Base-by-base conservation (phyloP, 1,140 invertebrate genomes). In the Drosophila kepulauana region DNA sequence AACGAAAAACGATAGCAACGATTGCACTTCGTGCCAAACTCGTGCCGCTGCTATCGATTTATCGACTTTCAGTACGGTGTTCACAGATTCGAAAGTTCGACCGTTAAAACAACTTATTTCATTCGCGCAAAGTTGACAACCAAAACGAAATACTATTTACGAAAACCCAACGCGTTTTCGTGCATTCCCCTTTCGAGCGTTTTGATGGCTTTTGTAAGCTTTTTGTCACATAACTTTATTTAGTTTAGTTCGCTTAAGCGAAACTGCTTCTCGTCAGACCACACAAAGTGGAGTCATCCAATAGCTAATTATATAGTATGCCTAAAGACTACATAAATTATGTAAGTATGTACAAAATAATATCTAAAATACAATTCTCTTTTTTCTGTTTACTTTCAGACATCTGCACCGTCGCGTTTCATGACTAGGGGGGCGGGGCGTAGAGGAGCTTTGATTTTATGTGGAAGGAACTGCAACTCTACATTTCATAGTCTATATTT, bases 271-370 rank as follows among this genome's bases (percentile, higher is more conserved):
- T 49, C 62, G 59, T 73, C 71, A 41, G 41, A 45, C 69, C 80
- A 82, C 80, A 82, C 81, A 77, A 77, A 48, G 81, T 84, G 80
- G 65, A 64, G 81, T 80, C 66, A 68, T 66, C 48, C 71, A 63
- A 52, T 76, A 72, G 41, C 82, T 59, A 82, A 73, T 78, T 30
- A 56, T 77, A 38, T 57, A 57, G n/a, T 62, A 28, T 56, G 43
- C 59, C 67, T 71, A 75, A 59, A 30, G 38, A 46, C 54, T 69
- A 75, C 38, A 64, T 71, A 71, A 62, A 52, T 71, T 35, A 45
- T 85, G 41, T 35, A 45, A 80, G 41, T 82, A 85, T 84, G 38
- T 84, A 84, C 82, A 86, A 86, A 81, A 67, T 86, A 85, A 74
- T 86, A 77, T 75, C 82, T 86, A 85, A 70, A 86, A 85, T 86